These are phyloP conservation scores for Plecotus auritus DNA, from an alignment of 2,113 vertebrate genomes.

Conservation along the genomic window DNA sequence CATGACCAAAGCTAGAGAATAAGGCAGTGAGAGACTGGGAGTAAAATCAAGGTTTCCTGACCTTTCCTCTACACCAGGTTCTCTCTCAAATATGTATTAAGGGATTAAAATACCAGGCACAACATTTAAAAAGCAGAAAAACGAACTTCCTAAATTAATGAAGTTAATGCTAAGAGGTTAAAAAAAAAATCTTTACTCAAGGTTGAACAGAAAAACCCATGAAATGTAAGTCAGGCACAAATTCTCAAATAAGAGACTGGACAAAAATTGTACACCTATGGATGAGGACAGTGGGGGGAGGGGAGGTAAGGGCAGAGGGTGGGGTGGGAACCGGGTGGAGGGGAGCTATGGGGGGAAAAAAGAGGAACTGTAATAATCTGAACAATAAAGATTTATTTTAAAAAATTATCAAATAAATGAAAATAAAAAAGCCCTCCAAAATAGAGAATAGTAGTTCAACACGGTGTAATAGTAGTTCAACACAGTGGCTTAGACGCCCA, in stretches of 20 bases:
- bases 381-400: too few species aligned
- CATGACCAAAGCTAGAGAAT: not conserved
- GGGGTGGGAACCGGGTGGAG: too few species aligned
- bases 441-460: too few species aligned
- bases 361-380: too few species aligned
- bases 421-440: too few species aligned
- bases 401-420: conserved; percentile 18
- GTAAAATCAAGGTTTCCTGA: not conserved
- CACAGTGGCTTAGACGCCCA: too few species aligned
- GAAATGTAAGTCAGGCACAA: not conserved
- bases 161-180: not conserved
- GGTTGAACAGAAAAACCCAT: not conserved
- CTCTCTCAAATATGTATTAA: not conserved
- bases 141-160: not conserved
- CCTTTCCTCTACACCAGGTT: not conserved
- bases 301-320: too few species aligned
- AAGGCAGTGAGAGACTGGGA: not conserved
- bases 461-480: too few species aligned
- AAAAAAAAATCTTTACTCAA: not conserved
- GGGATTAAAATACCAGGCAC: not conserved
- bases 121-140: not conserved
- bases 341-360: too few species aligned
- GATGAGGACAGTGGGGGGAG: too few species aligned
- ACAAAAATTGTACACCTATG: too few species aligned
- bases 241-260: not conserved